phyloP scores from a whole-genome alignment of 1,140 invertebrate genomes.

The Aphelenchoides besseyi region DNA sequence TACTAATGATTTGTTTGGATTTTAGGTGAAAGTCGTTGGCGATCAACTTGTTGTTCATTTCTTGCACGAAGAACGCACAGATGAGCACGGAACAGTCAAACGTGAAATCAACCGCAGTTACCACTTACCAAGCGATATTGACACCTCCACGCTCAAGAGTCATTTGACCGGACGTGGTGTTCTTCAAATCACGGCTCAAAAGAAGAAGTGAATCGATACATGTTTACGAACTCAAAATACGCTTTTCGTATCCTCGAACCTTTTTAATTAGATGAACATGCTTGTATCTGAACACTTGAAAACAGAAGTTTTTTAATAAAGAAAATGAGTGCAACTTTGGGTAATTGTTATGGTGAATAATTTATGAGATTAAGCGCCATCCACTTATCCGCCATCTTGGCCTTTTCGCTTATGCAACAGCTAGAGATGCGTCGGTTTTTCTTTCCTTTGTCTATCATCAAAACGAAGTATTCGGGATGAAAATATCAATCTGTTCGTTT shows the following conservation, averaged over 20 bases:
- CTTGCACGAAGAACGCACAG: conserved; percentile 50
- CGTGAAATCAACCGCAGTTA: conserved; percentile 53
- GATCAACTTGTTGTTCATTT: conserved; percentile 50
- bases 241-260: too few relatives aligned
- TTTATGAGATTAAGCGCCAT: not conserved
- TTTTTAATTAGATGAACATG: too few relatives aligned
- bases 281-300: too few relatives aligned
- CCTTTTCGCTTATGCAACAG: too few relatives aligned
- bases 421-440: too few relatives aligned
- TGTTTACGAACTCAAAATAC: too few relatives aligned
- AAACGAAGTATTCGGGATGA: too few relatives aligned
- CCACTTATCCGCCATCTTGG: not conserved
- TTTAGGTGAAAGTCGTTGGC: conserved; percentile 46
- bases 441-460: too few relatives aligned
- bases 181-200: conserved; percentile 50
- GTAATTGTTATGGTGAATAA: conserved; percentile 1
- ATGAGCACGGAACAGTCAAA: conserved; percentile 45
- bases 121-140: conserved; percentile 50
- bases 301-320: too few relatives aligned
- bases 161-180: conserved; percentile 48
- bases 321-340: too few relatives aligned
- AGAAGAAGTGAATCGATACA: conserved; percentile 33
- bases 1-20: conserved; percentile 21
- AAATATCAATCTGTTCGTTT: too few relatives aligned
- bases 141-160: conserved; percentile 46